A percentile compares a stretch with the other conserved stretches of the same genome.
phyloP scores from a whole-genome alignment of 2,888 invertebrate genomes.

The Dilophus febrilis region DNA sequence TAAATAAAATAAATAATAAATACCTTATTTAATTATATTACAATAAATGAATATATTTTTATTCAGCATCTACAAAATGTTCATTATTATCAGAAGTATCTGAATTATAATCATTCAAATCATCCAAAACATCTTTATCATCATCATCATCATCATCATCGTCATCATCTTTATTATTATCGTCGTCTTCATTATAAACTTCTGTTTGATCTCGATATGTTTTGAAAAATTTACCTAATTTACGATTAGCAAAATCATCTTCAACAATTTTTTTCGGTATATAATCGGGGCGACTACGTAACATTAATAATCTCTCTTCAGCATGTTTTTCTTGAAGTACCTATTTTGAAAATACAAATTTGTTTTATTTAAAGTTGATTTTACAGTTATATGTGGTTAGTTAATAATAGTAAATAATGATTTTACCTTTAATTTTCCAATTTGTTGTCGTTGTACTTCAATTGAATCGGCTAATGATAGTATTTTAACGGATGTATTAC shows the following conservation, averaged over 20 bases:
- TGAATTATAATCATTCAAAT: too few species aligned
- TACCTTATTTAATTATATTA: too few species aligned
- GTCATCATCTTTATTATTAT: background rate
- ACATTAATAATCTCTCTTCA: slow-evolving; percentile 2
- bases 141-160: slow-evolving; percentile 2
- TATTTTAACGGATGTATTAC: slow-evolving; percentile 19
- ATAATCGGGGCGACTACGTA: background rate
- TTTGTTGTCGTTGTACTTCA: slow-evolving; percentile 20
- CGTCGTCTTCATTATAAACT: background rate
- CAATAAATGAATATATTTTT: too few species aligned
- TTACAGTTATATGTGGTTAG: background rate
- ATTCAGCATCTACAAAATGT: too few species aligned
- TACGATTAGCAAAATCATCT: background rate
- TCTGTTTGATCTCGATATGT: slow-evolving; percentile 1
- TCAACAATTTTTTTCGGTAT: too few species aligned
- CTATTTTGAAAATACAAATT: background rate
- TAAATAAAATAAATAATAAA: too few species aligned
- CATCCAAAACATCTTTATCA: too few species aligned
- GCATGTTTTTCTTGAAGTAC: slow-evolving; percentile 3
- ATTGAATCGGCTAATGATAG: slow-evolving; percentile 24
- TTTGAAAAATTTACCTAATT: slow-evolving; percentile 4
- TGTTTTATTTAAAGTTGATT: background rate
- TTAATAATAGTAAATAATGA: too few species aligned
- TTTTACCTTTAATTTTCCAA: slow-evolving; percentile 21
- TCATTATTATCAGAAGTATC: too few species aligned